phyloP scores from a whole-genome alignment of 2,888 invertebrate genomes.

The Coleophora flavipennella region DNA sequence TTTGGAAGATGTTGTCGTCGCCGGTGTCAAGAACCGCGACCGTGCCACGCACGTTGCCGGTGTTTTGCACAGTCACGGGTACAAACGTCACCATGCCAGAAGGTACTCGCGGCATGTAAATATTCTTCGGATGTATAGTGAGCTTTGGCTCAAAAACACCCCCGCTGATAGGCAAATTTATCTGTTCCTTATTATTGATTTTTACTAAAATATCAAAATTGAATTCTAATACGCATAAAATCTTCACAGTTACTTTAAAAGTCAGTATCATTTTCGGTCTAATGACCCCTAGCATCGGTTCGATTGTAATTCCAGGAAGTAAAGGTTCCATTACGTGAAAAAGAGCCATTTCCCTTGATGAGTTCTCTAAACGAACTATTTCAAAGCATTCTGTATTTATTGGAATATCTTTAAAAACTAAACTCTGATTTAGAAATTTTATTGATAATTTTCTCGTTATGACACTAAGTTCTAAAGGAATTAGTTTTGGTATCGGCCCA shows the following conservation, averaged over 20 bases:
- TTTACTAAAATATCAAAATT: conserved; percentile 45
- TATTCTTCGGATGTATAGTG: conserved; percentile 55
- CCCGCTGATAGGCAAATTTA: conserved; percentile 54
- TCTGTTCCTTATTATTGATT: conserved; percentile 59
- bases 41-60: conserved; percentile 31
- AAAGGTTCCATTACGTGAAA: conserved; percentile 65
- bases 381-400: conserved; percentile 50
- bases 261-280: conserved; percentile 60
- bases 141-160: conserved; percentile 65
- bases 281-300: conserved; percentile 66
- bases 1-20: conserved; percentile 51
- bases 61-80: conserved; percentile 52
- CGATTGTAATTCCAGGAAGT: conserved; percentile 56
- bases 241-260: conserved; percentile 55
- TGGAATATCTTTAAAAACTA: conserved; percentile 53
- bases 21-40: conserved; percentile 42
- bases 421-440: conserved; percentile 46
- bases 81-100: conserved; percentile 48
- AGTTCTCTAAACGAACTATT: conserved; percentile 65
- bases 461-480: conserved; percentile 24
- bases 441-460: conserved; percentile 52
- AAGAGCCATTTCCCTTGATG: conserved; percentile 62
- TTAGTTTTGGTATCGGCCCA: too few species aligned
- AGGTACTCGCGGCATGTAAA: conserved; percentile 64
- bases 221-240: conserved; percentile 54